Evolutionary conservation across 1,140 invertebrate genomes (phyloP).

Genomic region (Aphis gossypii): DNA sequence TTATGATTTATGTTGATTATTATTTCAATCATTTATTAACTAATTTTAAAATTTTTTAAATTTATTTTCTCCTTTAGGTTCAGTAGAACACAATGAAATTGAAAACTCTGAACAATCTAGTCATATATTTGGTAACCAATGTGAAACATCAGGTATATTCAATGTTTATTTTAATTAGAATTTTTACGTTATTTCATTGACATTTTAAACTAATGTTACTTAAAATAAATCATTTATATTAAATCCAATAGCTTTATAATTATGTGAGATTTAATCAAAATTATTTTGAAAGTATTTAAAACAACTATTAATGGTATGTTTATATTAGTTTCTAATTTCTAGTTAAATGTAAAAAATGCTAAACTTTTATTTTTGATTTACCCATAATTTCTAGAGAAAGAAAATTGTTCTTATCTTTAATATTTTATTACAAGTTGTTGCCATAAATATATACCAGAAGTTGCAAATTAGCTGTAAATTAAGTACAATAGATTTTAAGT

Average conservation of each 20-base stretch:
- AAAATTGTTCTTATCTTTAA: not conserved
- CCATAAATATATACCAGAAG: not conserved
- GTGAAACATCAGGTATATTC: too few relatives aligned
- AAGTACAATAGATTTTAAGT: not conserved
- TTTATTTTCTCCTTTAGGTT: too few relatives aligned
- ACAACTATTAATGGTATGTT: not conserved
- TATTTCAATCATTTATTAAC: too few relatives aligned
- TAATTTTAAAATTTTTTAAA: too few relatives aligned
- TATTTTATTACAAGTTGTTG: not conserved
- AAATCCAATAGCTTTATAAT: not conserved
- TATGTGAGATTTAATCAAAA: not conserved
- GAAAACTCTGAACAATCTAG: too few relatives aligned
- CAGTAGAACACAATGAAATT: too few relatives aligned
- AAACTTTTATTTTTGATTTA: not conserved
- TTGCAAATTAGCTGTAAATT: not conserved
- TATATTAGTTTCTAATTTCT: not conserved
- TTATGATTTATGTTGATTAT: too few relatives aligned
- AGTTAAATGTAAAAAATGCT: not conserved
- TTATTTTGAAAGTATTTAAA: not conserved
- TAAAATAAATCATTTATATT: not conserved
- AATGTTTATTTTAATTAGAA: not conserved
- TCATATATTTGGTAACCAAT: too few relatives aligned
- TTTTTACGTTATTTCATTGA: too few relatives aligned
- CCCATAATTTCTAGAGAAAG: not conserved
- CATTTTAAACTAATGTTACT: not conserved